Base-by-base conservation (phyloP, 2,888 invertebrate species). In the Brachylomia viminalis region DNA sequence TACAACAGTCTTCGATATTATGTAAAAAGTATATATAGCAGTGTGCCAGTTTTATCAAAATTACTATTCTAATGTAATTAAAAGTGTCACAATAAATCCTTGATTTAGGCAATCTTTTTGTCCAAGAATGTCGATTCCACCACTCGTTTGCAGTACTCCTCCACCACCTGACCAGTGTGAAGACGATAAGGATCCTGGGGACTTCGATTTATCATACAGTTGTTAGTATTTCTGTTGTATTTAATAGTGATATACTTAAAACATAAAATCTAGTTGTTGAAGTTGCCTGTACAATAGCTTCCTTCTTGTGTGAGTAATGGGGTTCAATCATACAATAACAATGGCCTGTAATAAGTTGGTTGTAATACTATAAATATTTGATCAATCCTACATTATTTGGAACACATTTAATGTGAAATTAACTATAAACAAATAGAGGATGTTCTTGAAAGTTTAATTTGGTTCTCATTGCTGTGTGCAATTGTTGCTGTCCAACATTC, bases 121-220 rank as follows among this genome's bases (percentile, higher is more conserved):
- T 83, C 84, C 78, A 85, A 95, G 89, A 89, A 97, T 97, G 97
- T 97, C 97, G 90, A 97, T 97, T 92, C 97, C 97, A 92, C 97
- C 97, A 82, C 95, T 97, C 87, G 97, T 97, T 88, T 97, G 97
- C 88, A 97, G 97, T 78, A 97, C 97, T 88, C 97, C 97, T 89
- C 97, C 97, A 82, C 97, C 97, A 79, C 96, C 97, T 78, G 97
- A 97, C 85, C 97, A 97, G 89, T 97, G 97, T 82, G 97, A 97
- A 75, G 97, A 97, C 80, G 97, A 97, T 79, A 97, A 97, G 91
- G 97, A 97, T 77, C 92, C 91, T 74, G 96, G 95, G 84, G 96
- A 97, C 84, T 96, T 95, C 87, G 96, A 95, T 90, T 88, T 96
- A 82, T 91, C 93, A 67, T 97, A 96, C 86, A 94, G 92, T 89